Conservation (phyloP, 2,113 vertebrate species). For the Meleagris gallopavo region DNA sequence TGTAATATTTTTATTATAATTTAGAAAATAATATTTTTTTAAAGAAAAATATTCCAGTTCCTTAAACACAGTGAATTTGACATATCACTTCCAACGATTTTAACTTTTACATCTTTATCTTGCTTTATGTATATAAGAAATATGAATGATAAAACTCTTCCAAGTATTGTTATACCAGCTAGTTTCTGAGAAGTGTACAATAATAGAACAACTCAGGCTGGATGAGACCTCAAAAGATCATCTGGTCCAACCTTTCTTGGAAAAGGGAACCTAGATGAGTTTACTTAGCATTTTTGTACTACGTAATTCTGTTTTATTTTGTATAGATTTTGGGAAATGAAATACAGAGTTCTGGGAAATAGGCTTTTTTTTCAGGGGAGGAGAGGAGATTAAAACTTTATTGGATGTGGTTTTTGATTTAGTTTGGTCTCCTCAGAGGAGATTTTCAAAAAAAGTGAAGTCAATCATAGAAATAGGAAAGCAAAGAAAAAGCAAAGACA, state of each 20-base stretch:
- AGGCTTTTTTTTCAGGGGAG: not conserved
- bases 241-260: not conserved
- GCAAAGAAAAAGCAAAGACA: not conserved
- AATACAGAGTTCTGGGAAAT: not conserved
- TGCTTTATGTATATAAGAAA: not conserved
- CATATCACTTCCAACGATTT: not conserved
- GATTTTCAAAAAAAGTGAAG: conserved; percentile 3
- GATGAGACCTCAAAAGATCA: not conserved
- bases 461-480: not conserved
- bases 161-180: not conserved
- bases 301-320: not conserved
- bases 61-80: not conserved
- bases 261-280: not conserved
- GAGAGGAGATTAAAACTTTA: not conserved
- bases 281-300: not conserved
- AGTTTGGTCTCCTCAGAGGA: not conserved
- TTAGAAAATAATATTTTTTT: not conserved
- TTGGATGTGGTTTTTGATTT: not conserved
- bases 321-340: not conserved
- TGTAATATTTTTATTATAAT: not conserved
- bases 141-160: not conserved
- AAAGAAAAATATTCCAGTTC: not conserved
- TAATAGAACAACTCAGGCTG: not conserved
- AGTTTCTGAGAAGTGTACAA: not conserved
- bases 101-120: not conserved